Conservation (phyloP, 2,888 invertebrate species). For the Tortrix viridana region DNA sequence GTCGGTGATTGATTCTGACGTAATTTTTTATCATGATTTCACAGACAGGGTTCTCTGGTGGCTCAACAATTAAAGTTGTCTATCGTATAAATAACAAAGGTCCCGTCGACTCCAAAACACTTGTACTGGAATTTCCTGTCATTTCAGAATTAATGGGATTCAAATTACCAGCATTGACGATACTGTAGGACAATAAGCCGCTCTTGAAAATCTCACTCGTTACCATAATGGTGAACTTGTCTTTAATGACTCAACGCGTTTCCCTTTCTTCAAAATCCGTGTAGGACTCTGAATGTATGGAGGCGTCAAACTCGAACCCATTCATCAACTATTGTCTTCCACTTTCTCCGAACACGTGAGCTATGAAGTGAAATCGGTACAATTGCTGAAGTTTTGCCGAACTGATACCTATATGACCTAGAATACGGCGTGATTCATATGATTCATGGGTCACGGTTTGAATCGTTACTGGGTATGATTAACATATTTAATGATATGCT, state of each 20-base stretch:
- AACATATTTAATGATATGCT: neutral
- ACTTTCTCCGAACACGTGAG: constrained; percentile 59
- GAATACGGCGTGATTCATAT: constrained; percentile 32
- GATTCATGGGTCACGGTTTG: constrained; percentile 27
- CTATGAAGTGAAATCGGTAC: constrained; percentile 64
- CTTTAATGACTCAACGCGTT: neutral
- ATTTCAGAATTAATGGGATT: no score
- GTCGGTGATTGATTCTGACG: no score
- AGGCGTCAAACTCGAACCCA: constrained; percentile 30
- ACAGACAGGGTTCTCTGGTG: no score
- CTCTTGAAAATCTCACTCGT: no score
- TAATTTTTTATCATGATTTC: no score
- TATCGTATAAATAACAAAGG: no score
- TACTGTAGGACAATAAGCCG: no score
- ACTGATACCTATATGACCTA: constrained; percentile 53
- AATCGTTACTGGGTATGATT: constrained; percentile 1
- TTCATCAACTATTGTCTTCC: constrained; percentile 44
- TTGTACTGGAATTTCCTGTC: no score
- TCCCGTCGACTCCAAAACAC: no score
- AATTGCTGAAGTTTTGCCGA: constrained; percentile 56
- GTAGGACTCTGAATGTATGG: constrained; percentile 21
- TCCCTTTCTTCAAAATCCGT: constrained; percentile 21
- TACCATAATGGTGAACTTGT: no score
- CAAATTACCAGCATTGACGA: no score
- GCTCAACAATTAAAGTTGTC: no score